Conservation (phyloP, 2,888 invertebrate species). For the Crossocerus cetratus region DNA sequence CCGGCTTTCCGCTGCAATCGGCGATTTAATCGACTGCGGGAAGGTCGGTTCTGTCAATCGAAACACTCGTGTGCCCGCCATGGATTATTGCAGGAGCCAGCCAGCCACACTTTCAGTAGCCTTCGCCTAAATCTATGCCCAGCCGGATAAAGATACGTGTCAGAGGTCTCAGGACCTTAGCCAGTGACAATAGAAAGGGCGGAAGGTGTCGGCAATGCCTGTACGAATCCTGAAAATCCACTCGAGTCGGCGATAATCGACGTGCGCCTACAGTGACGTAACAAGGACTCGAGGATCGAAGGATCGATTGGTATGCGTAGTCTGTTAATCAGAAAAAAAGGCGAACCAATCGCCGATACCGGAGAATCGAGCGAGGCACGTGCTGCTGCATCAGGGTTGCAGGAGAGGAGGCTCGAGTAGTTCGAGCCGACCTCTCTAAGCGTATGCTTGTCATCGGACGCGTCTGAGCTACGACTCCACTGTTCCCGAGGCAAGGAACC, state of each 20-base stretch:
- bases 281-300: slow-evolving; percentile 45
- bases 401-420: slow-evolving; percentile 42
- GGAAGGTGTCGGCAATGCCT: too few relatives aligned
- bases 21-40: slow-evolving; percentile 17
- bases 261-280: slow-evolving; percentile 8
- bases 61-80: not conserved
- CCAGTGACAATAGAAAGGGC: too few relatives aligned
- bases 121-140: too few relatives aligned
- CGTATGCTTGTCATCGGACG: slow-evolving; percentile 30
- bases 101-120: too few relatives aligned
- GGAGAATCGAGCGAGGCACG: slow-evolving; percentile 52
- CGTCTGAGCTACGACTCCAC: slow-evolving; percentile 19
- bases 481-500: too few relatives aligned
- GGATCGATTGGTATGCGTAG: slow-evolving; percentile 56
- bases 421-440: slow-evolving; percentile 34
- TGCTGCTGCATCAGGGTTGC: slow-evolving; percentile 41
- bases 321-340: slow-evolving; percentile 43
- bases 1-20: not conserved
- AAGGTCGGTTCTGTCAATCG: not conserved
- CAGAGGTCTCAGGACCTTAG: too few relatives aligned
- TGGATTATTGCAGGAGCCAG: not conserved
- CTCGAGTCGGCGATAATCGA: too few relatives aligned
- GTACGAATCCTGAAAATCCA: too few relatives aligned
- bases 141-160: too few relatives aligned
- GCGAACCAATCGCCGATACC: slow-evolving; percentile 44